Evolutionary conservation across 2,113 vertebrate genomes (phyloP), one percentile per base, ranked within the genome.

Genomic region (Podiceps cristatus): DNA sequence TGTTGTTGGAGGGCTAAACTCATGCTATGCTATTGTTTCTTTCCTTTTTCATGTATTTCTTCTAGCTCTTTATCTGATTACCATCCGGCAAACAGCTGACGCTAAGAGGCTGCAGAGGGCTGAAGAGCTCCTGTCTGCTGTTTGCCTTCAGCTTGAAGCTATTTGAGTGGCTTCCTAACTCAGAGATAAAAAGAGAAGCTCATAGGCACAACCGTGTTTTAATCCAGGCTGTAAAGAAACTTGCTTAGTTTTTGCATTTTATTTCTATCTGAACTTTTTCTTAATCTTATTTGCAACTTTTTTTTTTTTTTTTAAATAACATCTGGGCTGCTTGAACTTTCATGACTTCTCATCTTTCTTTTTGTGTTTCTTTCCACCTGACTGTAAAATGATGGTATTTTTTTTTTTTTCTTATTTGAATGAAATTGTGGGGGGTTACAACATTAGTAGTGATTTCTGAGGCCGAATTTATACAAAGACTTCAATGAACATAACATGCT

Each of bases 81-180:
- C 98, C 98, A 98, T 98, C 97, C 97, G 93, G 98, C 93, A 98
- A 98, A 98, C 98, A 99, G 98, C 98, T 99, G 98, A 99, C 97
- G 76, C 96, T 96, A 98, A 98, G 98, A 98, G 98, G 98, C 98
- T 98, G 88, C 98, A 98, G 98, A 98, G 98, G 97, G 97, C 97
- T 98, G 97, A 99, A 99, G 98, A 98, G 98, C 96, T 98, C 97
- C 98, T 98, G 98, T 98, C 96, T 98, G 98, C 98, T 98, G 98
- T 98, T 98, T 98, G 96, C 97, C 96, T 98, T 98, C 96, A 98
- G 96, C 97, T 98, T 97, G 94, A 98, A 98, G 96, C 98, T 97
- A 88, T 95, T 98, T 98, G 98, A 98, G 95, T 97, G 97, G 93
- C 91, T 98, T 98, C 96, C 92, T 97, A 96, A 98, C 96, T 97